These are phyloP conservation scores for Cervus canadensis DNA, from an alignment of 2,113 vertebrate species.

Conservation along the genomic window DNA sequence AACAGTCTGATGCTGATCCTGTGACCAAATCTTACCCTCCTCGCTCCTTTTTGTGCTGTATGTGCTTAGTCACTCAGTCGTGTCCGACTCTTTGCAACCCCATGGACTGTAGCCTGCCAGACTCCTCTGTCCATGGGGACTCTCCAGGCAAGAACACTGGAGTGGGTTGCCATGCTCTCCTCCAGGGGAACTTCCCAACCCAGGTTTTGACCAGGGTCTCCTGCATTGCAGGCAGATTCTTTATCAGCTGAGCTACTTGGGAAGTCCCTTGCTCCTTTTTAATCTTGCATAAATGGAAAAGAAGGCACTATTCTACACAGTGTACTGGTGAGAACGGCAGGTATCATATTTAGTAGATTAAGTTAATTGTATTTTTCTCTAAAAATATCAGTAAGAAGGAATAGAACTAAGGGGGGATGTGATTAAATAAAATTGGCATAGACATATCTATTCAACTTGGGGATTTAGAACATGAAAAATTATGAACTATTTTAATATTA, in stretches of 20 bases:
- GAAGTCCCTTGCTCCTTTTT: not conserved
- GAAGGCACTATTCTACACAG: not conserved
- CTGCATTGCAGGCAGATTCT: not conserved
- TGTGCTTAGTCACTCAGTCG: not conserved
- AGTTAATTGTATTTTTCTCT: conserved; percentile 9
- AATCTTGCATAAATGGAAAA: not conserved
- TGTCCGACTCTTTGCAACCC: not conserved
- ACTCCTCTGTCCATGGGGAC: not conserved
- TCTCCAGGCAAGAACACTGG: not conserved
- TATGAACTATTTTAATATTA: not conserved
- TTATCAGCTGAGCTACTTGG: not conserved
- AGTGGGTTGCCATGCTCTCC: not conserved
- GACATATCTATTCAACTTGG: not conserved
- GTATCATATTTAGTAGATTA: not conserved
- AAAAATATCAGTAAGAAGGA: not conserved
- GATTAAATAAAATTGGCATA: not conserved
- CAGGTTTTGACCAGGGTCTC: not conserved
- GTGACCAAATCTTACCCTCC: not conserved
- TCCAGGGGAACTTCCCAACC: not conserved
- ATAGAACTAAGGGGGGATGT: not conserved
- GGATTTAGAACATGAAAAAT: not conserved
- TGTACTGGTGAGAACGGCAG: not conserved
- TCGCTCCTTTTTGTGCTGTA: not conserved
- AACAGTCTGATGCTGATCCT: not conserved
- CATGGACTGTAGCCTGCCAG: not conserved